Evolutionary conservation across 2,113 vertebrate genomes (phyloP).

Genomic region (Cephalopholis sonnerati): DNA sequence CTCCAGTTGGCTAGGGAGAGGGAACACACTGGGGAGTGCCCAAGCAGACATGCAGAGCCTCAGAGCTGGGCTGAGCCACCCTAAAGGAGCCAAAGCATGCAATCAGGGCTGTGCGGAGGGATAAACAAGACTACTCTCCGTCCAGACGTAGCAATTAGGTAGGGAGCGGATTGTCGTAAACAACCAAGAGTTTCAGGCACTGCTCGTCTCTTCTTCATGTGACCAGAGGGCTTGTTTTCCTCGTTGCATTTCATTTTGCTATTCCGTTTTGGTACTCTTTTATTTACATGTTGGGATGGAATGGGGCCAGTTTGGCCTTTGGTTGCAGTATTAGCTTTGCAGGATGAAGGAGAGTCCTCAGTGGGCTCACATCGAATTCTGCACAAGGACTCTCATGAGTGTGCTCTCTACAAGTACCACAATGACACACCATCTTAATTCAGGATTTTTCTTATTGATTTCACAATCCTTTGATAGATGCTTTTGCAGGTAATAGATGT

Average conservation of each 20-base stretch:
- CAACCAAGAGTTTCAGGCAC: conserved; percentile 61
- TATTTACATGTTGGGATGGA: conserved; percentile 56
- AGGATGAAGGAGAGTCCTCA: conserved; percentile 23
- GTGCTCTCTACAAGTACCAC: conserved; percentile 3
- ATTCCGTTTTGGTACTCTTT: conserved; percentile 40
- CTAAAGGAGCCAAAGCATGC: conserved; percentile 75
- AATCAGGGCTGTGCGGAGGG: conserved; percentile 66
- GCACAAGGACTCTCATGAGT: conserved; percentile 9
- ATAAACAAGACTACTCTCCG: conserved; percentile 74
- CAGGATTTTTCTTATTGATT: neutral
- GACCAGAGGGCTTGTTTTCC: conserved; percentile 47
- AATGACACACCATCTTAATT: neutral
- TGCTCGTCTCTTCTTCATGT: conserved; percentile 26
- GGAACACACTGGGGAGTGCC: conserved; percentile 47
- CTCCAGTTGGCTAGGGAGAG: conserved; percentile 51
- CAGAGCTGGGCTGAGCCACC: conserved; percentile 65
- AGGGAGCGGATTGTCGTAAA: conserved; percentile 66
- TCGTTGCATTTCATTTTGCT: conserved; percentile 26
- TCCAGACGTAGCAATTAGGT: conserved; percentile 78
- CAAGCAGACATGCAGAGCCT: conserved; percentile 52
- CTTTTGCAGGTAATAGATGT: conserved; percentile 5
- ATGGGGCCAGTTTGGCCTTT: conserved; percentile 32
- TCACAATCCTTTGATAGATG: conserved; percentile 8
- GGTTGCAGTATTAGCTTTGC: conserved; percentile 17
- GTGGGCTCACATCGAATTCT: conserved; percentile 22